Conservation (phyloP, 1,140 invertebrate species). For the Trichoplusia ni region DNA sequence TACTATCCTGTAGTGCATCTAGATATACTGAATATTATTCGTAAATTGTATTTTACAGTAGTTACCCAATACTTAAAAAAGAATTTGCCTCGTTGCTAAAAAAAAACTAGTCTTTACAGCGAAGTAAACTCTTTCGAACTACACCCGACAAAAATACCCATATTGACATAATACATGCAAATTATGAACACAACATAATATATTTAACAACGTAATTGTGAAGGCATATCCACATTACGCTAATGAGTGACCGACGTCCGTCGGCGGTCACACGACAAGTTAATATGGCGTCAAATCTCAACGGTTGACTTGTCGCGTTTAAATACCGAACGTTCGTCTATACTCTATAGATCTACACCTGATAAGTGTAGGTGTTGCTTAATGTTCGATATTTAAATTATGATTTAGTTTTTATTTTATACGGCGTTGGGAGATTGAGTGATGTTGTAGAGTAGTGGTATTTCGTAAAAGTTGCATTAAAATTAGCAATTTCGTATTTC, state of each 20-base stretch:
- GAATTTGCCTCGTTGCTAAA: too few species aligned
- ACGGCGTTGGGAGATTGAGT: not conserved
- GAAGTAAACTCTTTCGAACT: too few species aligned
- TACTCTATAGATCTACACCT: not conserved
- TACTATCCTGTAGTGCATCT: too few species aligned
- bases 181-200: not conserved
- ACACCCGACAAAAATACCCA: too few species aligned
- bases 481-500: too few species aligned
- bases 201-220: too few species aligned
- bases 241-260: constrained; percentile 6
- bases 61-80: too few species aligned
- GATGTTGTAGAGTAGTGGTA: not conserved
- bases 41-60: too few species aligned
- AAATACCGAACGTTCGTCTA: constrained; percentile 1
- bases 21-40: too few species aligned
- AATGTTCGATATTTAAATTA: constrained; percentile 18
- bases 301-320: constrained; percentile 20
- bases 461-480: too few species aligned
- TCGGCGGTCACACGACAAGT: constrained; percentile 39
- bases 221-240: constrained; percentile 39
- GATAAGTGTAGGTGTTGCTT: constrained; percentile 13
- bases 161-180: too few species aligned
- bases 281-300: constrained; percentile 54
- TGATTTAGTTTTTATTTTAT: constrained; percentile 2
- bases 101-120: too few species aligned